A percentile compares a stretch with the other conserved stretches of the same genome.
These are phyloP conservation scores for Caradrina clavipalpis DNA, from an alignment of 2,888 invertebrate species.

Conservation along the genomic window DNA sequence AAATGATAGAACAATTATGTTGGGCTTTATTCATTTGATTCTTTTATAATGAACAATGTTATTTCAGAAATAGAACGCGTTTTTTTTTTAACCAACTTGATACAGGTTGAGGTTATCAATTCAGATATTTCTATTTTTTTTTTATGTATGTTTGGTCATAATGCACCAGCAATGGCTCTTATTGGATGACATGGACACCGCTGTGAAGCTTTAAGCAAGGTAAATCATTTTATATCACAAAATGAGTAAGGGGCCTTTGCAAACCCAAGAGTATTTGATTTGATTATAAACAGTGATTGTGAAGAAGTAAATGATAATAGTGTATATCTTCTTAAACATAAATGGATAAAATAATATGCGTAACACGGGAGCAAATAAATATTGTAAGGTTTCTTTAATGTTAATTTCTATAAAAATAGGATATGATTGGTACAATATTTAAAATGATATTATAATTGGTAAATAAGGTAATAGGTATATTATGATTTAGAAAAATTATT, in stretches of 20 bases:
- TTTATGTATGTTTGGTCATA: too few relatives aligned
- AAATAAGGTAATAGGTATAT: not conserved
- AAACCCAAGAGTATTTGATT: not conserved
- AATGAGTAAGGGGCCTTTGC: not conserved
- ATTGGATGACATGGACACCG: not conserved
- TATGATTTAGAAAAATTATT: slow-evolving; percentile 5
- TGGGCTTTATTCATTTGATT: not conserved
- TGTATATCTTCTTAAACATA: slow-evolving; percentile 46
- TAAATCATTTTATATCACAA: not conserved
- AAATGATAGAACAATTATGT: not conserved
- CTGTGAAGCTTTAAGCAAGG: not conserved
- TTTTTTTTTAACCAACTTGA: too few relatives aligned
- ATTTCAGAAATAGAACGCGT: not conserved
- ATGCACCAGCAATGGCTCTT: not conserved
- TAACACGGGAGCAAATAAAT: slow-evolving; percentile 51
- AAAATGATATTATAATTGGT: not conserved
- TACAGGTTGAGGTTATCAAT: too few relatives aligned
- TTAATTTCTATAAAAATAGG: not conserved
- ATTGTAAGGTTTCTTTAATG: not conserved
- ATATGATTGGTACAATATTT: not conserved
- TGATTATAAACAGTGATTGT: not conserved
- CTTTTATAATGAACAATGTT: not conserved
- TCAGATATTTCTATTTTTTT: too few relatives aligned
- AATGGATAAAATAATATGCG: slow-evolving; percentile 53
- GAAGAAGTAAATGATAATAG: slow-evolving; percentile 1